Conservation (phyloP, 2,797 vertebrate species). For the Hephaestus fuliginosus region DNA sequence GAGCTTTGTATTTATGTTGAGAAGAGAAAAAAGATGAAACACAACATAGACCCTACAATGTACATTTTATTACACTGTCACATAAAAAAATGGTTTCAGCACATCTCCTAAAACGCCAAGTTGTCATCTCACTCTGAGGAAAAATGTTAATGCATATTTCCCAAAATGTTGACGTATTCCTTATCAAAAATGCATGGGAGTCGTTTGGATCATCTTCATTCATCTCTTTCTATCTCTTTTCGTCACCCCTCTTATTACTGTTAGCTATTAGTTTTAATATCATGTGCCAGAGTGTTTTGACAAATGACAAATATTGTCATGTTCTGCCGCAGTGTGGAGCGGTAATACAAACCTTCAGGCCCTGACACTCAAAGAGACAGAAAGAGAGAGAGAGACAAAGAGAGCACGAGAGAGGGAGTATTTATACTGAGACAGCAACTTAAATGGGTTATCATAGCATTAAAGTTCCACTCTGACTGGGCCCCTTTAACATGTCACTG, state of each 20-base stretch:
- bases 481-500: constrained; percentile 68
- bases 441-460: constrained; percentile 79
- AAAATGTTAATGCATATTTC: neutral
- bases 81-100: too few relatives aligned
- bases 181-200: neutral
- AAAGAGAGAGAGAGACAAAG: constrained; percentile 44
- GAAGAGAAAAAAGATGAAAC: neutral
- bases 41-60: neutral
- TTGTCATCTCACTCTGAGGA: neutral
- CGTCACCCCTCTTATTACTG: constrained; percentile 7
- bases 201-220: neutral
- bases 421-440: constrained; percentile 74
- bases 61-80: too few relatives aligned
- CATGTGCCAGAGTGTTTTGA: constrained; percentile 25
- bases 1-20: neutral
- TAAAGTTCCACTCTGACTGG: constrained; percentile 69
- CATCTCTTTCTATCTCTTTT: neutral
- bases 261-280: constrained; percentile 15
- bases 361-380: constrained; percentile 25
- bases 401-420: constrained; percentile 45
- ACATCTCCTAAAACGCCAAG: neutral
- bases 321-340: constrained; percentile 39
- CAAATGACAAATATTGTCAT: constrained; percentile 27
- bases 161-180: neutral
- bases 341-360: constrained; percentile 46